Evolutionary conservation across 2,888 invertebrate genomes (phyloP), one percentile per base, ranked within the genome.

Genomic region (Glaucopsyche alexis): DNA sequence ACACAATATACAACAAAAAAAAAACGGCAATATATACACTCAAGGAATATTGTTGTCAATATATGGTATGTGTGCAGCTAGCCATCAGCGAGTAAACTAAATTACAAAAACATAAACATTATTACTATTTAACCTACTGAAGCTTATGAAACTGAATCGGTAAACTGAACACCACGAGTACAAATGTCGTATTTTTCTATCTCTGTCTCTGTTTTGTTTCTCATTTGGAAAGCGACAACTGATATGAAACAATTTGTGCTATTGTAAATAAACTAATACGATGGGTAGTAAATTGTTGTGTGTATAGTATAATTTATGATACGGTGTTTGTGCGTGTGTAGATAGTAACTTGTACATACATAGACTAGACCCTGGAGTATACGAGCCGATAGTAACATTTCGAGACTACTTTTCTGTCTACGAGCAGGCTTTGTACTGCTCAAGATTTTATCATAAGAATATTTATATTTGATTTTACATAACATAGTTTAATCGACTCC

Each of bases 251-350:
- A 72, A 66, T 49, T 66, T 67, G 77, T 77, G 79, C 77, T 77
- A 73, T 76, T 91, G 89, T 90, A 90, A 85, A 91, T 91, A 91
- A 69, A 85, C 84, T 85, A 85, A 86, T 85, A 84, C 81, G 80
- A 81, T 84, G 45, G 82, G 88, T 86, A 87, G 87, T 80, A 84
- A 84, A 85, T 85, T 87, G 90, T 90, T 89, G 91, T 91, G 91
- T 91, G 91, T 85, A 91, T 92, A 92, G 89, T 83, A 83, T 87
- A 85, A 87, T 84, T 88, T 86, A 82, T 83, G 79, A 81, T 85
- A 85, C 87, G 83, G 87, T 90, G 91, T 91, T 86, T 87, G 91
- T 87, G 92, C 89, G 91, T 91, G 91, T 92, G 91, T 91, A 91
- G 91, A 91, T 81, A 80, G 79, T 85, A 81, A 83, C 79, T 77